Percentiles rank a stretch among this genome's conserved stretches.
Evolutionary conservation across 2,888 invertebrate species (phyloP).

Genomic region (Acholoe squamosa): DNA sequence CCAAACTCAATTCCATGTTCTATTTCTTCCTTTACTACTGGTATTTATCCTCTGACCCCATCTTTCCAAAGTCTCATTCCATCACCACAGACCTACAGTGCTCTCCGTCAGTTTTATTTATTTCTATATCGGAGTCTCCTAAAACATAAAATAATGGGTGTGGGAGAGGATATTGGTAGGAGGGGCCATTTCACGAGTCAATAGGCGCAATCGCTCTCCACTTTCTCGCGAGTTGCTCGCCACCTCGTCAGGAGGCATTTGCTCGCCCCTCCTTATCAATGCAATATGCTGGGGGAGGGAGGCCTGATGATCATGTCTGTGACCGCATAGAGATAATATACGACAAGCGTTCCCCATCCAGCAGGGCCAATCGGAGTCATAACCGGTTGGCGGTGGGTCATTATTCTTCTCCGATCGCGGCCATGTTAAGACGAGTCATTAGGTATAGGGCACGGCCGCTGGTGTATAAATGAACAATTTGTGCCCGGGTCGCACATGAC

Average conservation of each 20-base stretch:
- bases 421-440: constrained; percentile 34
- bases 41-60: neutral
- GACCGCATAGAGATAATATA: neutral
- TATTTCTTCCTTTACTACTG: no score
- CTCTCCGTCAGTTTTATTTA: neutral
- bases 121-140: neutral
- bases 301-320: neutral
- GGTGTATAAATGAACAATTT: constrained; percentile 54
- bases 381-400: neutral
- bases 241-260: no score
- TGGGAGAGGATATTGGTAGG: neutral
- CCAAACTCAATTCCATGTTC: constrained; percentile 11
- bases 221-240: neutral
- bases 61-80: neutral
- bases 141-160: neutral
- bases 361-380: constrained; percentile 43
- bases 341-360: neutral
- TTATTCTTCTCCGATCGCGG: constrained; percentile 18
- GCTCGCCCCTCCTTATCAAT: neutral
- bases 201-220: neutral
- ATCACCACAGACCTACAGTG: no score
- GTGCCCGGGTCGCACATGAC: constrained; percentile 18
- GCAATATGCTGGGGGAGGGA: neutral
- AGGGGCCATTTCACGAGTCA: neutral
- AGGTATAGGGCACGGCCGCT: neutral